Conservation (phyloP, 2,888 invertebrate species). For the Agrochola litura region DNA sequence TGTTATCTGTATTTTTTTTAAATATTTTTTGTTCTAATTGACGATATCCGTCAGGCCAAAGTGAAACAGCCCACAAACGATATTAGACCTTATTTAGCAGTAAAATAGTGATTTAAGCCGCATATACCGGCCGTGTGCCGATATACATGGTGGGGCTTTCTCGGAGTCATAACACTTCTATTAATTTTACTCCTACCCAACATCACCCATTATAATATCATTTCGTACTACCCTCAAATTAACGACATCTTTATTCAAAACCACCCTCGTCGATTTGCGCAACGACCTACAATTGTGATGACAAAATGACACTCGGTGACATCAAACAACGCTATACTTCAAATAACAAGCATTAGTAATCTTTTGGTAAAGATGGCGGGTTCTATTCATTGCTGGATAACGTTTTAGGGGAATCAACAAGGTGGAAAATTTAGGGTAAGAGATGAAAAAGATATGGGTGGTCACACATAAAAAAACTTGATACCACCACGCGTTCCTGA, state of each 20-base stretch:
- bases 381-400: not conserved
- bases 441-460: not conserved
- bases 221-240: constrained; percentile 12
- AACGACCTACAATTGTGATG: constrained; percentile 40
- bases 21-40: too few species aligned
- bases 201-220: not conserved
- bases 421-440: not conserved
- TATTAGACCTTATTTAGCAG: too few species aligned
- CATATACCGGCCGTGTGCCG: too few species aligned
- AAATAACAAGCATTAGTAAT: constrained; percentile 60
- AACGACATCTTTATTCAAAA: constrained; percentile 29
- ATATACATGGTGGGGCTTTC: too few species aligned
- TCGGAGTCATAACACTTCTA: not conserved
- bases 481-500: too few species aligned
- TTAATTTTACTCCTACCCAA: not conserved
- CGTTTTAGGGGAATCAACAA: not conserved
- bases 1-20: too few species aligned
- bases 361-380: constrained; percentile 12
- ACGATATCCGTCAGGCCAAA: too few species aligned
- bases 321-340: constrained; percentile 50
- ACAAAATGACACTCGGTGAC: constrained; percentile 26
- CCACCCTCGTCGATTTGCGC: constrained; percentile 24
- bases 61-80: too few species aligned
- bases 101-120: too few species aligned
- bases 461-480: too few species aligned